These are phyloP conservation scores for Bibio marci DNA, from an alignment of 2,888 invertebrate genomes.

Conservation along the genomic window DNA sequence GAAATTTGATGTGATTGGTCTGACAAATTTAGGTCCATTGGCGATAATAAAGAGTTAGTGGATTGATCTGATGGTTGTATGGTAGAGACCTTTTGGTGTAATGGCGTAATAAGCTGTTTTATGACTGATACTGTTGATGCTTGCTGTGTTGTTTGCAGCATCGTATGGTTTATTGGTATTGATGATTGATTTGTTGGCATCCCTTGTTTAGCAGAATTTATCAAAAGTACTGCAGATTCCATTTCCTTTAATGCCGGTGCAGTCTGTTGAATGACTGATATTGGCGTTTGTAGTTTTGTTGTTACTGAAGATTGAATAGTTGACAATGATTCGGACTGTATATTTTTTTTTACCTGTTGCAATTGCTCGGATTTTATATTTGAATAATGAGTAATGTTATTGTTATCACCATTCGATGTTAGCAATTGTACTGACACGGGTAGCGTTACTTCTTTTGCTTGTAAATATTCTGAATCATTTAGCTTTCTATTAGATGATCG, in stretches of 20 bases:
- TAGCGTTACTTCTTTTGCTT: slow-evolving; percentile 8
- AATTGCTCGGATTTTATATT: too few species aligned
- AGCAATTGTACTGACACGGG: too few species aligned
- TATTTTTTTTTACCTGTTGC: too few species aligned
- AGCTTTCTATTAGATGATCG: too few species aligned
- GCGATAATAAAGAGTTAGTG: slow-evolving; percentile 15
- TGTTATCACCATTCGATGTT: too few species aligned
- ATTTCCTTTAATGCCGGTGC: too few species aligned
- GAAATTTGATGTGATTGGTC: slow-evolving; percentile 13
- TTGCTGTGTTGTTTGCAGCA: background rate
- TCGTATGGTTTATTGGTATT: background rate
- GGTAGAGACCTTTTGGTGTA: slow-evolving; percentile 12
- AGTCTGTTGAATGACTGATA: slow-evolving; percentile 13
- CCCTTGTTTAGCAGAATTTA: too few species aligned
- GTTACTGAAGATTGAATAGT: slow-evolving; percentile 9
- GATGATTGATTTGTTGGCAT: slow-evolving; percentile 1
- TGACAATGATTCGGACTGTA: too few species aligned
- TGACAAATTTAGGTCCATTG: slow-evolving; percentile 16
- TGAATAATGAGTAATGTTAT: too few species aligned
- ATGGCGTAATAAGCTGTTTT: slow-evolving; percentile 11
- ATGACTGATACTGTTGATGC: slow-evolving; percentile 3
- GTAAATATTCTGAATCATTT: too few species aligned
- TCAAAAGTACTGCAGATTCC: too few species aligned
- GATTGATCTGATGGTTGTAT: slow-evolving; percentile 5
- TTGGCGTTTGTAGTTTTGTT: slow-evolving; percentile 18